Evolutionary conservation across 2,888 invertebrate genomes (phyloP).

Genomic region (Clostera curtula): DNA sequence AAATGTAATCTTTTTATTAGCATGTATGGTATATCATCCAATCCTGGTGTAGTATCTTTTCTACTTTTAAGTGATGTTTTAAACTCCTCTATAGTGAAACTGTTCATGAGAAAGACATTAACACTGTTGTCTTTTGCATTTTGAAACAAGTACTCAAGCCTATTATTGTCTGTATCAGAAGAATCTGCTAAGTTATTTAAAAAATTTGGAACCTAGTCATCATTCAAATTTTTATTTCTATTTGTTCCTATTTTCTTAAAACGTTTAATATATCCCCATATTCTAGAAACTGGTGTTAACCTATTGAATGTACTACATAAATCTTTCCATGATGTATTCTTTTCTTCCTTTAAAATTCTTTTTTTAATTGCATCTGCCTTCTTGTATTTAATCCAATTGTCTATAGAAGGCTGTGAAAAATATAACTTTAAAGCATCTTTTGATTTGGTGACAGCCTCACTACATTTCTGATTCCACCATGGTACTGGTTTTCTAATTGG

Average conservation of each 20-base stretch:
- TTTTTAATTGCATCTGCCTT: constrained; percentile 6
- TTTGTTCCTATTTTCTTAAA: constrained; percentile 1
- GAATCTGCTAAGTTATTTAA: not conserved
- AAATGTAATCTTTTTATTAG: constrained; percentile 2
- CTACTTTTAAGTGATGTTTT: not conserved
- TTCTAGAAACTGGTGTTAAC: constrained; percentile 1
- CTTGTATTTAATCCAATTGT: constrained; percentile 2
- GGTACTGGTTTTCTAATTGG: constrained; percentile 1
- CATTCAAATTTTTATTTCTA: constrained; percentile 2
- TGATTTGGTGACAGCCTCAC: not conserved
- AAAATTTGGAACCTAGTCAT: constrained; percentile 1
- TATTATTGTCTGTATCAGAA: not conserved
- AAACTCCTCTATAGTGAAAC: not conserved
- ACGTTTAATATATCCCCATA: constrained; percentile 1
- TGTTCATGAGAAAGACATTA: not conserved
- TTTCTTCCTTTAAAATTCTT: constrained; percentile 5
- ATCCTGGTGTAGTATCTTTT: constrained; percentile 1
- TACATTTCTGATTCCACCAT: constrained; percentile 2
- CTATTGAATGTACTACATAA: constrained; percentile 5
- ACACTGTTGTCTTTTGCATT: not conserved
- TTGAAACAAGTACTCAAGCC: not conserved
- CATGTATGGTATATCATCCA: constrained; percentile 7
- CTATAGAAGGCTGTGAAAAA: not conserved
- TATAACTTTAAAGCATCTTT: not conserved
- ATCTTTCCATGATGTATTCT: constrained; percentile 3